phyloP scores from a whole-genome alignment of 2,113 vertebrate genomes.

The Xyrauchen texanus region DNA sequence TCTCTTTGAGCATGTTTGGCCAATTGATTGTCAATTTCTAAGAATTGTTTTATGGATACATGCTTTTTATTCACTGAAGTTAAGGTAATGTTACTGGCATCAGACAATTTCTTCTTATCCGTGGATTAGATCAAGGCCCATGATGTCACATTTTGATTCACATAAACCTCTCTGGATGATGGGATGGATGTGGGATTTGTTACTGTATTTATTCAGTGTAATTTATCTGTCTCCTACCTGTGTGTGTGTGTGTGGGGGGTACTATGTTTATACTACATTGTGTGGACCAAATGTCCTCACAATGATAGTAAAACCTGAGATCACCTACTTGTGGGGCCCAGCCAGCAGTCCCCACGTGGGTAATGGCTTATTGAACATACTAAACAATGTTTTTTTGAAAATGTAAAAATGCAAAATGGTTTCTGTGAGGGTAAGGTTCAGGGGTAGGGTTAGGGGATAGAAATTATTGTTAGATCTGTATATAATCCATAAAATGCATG shows the following conservation, averaged over 20 bases:
- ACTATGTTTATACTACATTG: no score
- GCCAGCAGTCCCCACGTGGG: no score
- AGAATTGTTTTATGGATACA: not conserved
- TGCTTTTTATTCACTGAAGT: not conserved
- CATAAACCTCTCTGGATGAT: not conserved
- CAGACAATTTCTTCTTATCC: not conserved
- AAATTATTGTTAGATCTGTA: no score
- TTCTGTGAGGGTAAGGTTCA: no score
- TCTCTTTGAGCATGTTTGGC: not conserved
- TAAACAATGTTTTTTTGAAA: no score
- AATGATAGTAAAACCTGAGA: no score
- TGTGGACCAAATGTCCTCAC: no score
- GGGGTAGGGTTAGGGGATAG: no score
- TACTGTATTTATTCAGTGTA: constrained; percentile 32
- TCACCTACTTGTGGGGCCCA: no score
- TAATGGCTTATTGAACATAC: no score
- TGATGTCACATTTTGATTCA: constrained; percentile 15
- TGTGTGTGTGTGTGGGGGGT: not conserved
- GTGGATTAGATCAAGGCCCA: constrained; percentile 14
- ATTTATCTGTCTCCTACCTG: constrained; percentile 32
- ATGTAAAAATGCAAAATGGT: no score
- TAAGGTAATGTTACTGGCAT: not conserved
- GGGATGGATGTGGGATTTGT: constrained; percentile 7
- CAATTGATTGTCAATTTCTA: not conserved
- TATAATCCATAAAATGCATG: no score